These are phyloP conservation scores for Lepus oiostolus DNA, from an alignment of 2,797 vertebrate species.

Conservation along the genomic window DNA sequence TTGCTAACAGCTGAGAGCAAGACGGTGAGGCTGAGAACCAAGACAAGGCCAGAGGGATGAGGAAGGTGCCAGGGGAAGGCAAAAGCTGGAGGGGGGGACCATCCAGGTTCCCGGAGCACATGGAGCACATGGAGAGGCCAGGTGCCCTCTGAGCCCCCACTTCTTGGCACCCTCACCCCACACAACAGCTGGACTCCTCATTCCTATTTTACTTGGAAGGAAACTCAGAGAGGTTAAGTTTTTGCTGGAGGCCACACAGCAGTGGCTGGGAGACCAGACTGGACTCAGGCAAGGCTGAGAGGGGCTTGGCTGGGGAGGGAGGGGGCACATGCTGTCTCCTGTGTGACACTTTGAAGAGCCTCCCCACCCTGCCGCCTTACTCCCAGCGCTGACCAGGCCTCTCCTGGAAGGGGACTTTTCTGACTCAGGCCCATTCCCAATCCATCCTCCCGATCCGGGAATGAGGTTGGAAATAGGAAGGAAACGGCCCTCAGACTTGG, in stretches of 20 bases:
- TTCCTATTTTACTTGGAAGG: neutral
- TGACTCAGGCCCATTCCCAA: constrained; percentile 73
- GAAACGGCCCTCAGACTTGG: constrained; percentile 49
- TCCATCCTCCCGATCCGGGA: constrained; percentile 63
- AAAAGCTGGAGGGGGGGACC: neutral
- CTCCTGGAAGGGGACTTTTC: constrained; percentile 14
- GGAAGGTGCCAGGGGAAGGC: neutral
- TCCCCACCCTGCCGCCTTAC: neutral
- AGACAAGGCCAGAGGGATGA: neutral
- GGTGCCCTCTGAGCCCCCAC: neutral
- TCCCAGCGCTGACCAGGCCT: neutral
- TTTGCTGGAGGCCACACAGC: neutral
- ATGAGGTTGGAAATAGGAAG: constrained; percentile 72
- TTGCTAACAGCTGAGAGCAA: neutral
- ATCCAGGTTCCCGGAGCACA: neutral
- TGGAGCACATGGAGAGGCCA: neutral
- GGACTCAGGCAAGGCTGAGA: neutral
- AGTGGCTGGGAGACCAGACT: neutral
- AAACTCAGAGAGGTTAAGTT: neutral
- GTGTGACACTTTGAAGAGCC: neutral
- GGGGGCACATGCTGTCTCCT: neutral
- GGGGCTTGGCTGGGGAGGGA: neutral
- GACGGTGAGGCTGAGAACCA: neutral
- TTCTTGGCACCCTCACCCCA: no score
- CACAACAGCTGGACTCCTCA: neutral